A percentile compares a stretch with the other conserved stretches of the same genome.
phyloP scores from a whole-genome alignment of 2,797 vertebrate species.

The Brachyalestes nurse region DNA sequence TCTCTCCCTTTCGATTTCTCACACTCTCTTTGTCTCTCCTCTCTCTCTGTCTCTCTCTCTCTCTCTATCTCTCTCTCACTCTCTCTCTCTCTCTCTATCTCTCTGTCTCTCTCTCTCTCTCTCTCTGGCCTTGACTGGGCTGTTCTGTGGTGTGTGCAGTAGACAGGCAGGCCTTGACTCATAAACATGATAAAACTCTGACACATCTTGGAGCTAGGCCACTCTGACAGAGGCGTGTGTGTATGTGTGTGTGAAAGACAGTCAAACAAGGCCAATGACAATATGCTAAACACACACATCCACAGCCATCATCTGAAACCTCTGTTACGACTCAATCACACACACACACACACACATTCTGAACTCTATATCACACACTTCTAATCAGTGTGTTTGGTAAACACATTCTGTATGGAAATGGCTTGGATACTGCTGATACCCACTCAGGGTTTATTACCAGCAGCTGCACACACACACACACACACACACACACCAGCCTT shows the following conservation, averaged over 20 bases:
- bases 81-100: not conserved
- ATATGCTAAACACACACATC: slow-evolving; percentile 10
- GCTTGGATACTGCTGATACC: slow-evolving; percentile 3
- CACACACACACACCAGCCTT: not conserved
- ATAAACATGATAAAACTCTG: slow-evolving; percentile 50
- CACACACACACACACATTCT: not conserved
- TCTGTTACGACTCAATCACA: slow-evolving; percentile 3
- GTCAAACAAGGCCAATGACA: slow-evolving; percentile 37
- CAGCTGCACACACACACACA: not conserved
- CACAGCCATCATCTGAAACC: slow-evolving; percentile 14
- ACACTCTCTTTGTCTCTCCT: slow-evolving; percentile 20
- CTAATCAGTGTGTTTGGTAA: slow-evolving; percentile 21
- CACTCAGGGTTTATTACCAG: slow-evolving; percentile 1
- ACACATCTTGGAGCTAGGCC: not conserved
- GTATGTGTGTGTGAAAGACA: not conserved
- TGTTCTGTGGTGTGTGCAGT: slow-evolving; percentile 32
- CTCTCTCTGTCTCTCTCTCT: not conserved
- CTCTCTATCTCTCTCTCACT: slow-evolving; percentile 16
- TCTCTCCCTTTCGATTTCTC: not conserved
- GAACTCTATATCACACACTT: slow-evolving; percentile 15
- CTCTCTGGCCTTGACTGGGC: slow-evolving; percentile 10
- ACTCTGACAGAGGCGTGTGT: not conserved
- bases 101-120: slow-evolving; percentile 11
- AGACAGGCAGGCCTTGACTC: slow-evolving; percentile 39
- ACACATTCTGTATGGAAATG: not conserved